A percentile compares a stretch with the other conserved stretches of the same genome.
These are phyloP conservation scores for Cyphomyrus plagiostoma DNA, from an alignment of 2,113 vertebrate genomes.

Conservation along the genomic window DNA sequence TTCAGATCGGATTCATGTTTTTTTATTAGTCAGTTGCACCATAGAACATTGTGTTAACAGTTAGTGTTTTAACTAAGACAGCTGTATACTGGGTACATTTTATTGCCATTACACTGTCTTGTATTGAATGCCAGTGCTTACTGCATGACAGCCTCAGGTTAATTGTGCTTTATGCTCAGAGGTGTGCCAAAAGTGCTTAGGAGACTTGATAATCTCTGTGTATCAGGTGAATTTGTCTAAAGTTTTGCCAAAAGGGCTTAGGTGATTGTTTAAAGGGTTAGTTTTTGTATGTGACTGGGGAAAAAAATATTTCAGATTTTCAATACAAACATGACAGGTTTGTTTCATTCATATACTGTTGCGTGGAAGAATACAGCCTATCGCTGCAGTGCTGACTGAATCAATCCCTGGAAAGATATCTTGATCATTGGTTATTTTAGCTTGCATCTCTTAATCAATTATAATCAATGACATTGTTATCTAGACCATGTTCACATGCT, in stretches of 20 bases:
- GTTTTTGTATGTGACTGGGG: background rate
- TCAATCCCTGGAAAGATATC: background rate
- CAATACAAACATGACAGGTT: background rate
- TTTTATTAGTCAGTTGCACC: background rate
- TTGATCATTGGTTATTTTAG: background rate
- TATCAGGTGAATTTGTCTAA: background rate
- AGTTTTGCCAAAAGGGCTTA: background rate
- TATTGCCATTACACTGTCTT: background rate
- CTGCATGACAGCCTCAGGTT: background rate
- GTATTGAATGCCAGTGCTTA: background rate
- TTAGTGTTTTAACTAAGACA: background rate
- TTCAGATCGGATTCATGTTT: background rate
- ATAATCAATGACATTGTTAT: background rate
- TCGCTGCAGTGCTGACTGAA: background rate
- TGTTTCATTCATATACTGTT: background rate
- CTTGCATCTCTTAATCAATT: background rate
- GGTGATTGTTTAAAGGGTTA: background rate
- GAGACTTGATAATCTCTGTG: background rate
- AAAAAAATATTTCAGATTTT: background rate
- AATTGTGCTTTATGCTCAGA: background rate
- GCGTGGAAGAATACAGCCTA: background rate
- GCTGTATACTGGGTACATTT: background rate
- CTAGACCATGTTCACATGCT: background rate
- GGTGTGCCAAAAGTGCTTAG: background rate
- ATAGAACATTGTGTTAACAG: background rate